phyloP scores from a whole-genome alignment of 2,888 invertebrate species.

The Drosophila neonasuta region DNA sequence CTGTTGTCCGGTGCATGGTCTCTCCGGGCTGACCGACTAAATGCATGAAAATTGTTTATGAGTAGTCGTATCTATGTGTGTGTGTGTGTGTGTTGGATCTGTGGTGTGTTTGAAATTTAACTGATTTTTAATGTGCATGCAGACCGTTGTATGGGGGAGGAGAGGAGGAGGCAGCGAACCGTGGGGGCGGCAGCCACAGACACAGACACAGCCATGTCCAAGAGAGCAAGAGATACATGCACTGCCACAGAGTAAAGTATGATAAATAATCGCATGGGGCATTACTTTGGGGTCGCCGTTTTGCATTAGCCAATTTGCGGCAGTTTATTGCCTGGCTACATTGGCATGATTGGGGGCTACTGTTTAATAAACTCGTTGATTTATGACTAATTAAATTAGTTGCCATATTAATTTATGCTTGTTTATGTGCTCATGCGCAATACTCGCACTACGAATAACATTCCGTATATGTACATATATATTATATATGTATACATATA shows the following conservation, averaged over 20 bases:
- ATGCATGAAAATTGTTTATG: conserved; percentile 73
- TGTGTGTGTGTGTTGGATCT: conserved; percentile 47
- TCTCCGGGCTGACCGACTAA: conserved; percentile 48
- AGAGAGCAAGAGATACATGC: conserved; percentile 2
- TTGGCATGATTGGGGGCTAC: conserved; percentile 74
- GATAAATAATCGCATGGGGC: conserved; percentile 66
- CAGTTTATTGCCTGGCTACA: conserved; percentile 70
- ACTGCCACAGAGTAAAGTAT: conserved; percentile 30
- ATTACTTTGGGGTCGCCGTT: conserved; percentile 67
- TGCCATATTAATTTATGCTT: conserved; percentile 72
- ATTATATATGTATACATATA: no score
- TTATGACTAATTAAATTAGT: conserved; percentile 77
- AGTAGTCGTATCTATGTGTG: conserved; percentile 38
- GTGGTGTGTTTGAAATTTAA: conserved; percentile 68
- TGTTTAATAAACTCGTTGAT: conserved; percentile 77
- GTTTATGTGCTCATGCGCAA: conserved; percentile 66
- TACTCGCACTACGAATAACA: conserved; percentile 4
- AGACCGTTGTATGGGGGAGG: conserved; percentile 8
- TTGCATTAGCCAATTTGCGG: conserved; percentile 75
- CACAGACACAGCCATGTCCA: background rate
- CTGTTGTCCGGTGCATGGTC: conserved; percentile 9
- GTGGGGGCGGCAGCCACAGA: conserved; percentile 26
- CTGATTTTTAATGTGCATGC: conserved; percentile 71
- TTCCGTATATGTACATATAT: no score
- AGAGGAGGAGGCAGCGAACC: background rate